Evolutionary conservation across 2,113 vertebrate species (phyloP), one percentile per base, ranked within the genome.

Genomic region (Sylvilagus bachmani): DNA sequence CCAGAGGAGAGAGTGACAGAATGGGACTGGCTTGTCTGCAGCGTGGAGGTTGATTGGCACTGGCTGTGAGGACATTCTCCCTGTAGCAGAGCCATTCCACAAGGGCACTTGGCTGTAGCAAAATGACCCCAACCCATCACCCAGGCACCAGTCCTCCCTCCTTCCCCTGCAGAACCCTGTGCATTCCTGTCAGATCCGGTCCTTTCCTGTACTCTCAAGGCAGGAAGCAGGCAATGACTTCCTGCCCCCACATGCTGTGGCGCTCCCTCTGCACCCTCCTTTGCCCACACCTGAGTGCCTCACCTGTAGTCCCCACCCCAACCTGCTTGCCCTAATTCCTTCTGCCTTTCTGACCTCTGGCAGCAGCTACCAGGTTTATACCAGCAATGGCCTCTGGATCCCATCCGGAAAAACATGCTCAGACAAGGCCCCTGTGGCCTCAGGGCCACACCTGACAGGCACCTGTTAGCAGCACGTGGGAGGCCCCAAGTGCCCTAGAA

Each of bases 91-190:
- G 66, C 31, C 6, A 3, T 25, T 79, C 38, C 14, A 29, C 22
- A 1, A 14, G n/a, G 6, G 17, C 0, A 12, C 17, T 71, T 33
- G 38, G 25, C 44, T 55, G 2, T 2, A 17, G 36, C 38, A 19
- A 53, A 36, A 9, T 2, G 5, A 69, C 16, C 29, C 44, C 17
- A 62, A 21, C 13, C n/a, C 25, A 0, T 1, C 10, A 8, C 9
- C 25, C 62, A 6, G 6, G 12, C 36, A 0, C 0, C 0, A 0
- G 16, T 11, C 27, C 14, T 58, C 29, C 33, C 33, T 49, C 31
- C 17, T 67, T n/a, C 31, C 38, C 66, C 77, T 75, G 8, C 2
- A 11, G 22, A n/a, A 24, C 25, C 27, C 27, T 0, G 2, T 8
- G 31, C 29, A 19, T 22, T 16, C 29, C 51, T 8, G 16, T 22